Evolutionary conservation across 2,888 invertebrate genomes (phyloP).

Genomic region (Hirtodrosophila alboralis): DNA sequence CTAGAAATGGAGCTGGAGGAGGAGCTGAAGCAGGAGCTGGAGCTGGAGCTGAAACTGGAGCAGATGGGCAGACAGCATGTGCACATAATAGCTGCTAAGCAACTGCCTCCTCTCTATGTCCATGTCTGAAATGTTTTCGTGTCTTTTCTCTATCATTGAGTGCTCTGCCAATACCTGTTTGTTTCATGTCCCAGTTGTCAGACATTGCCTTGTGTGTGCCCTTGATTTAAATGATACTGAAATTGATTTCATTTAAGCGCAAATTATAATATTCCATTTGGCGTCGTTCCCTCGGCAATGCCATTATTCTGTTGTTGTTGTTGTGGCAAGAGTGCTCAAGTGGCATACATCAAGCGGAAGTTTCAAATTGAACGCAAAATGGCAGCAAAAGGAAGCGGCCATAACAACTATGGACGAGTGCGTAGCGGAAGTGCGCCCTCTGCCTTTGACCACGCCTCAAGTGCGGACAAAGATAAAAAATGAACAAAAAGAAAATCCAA

Average conservation of each 20-base stretch:
- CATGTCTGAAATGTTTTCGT: slow-evolving; percentile 11
- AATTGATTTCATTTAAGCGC: slow-evolving; percentile 77
- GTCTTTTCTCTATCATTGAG: slow-evolving; percentile 47
- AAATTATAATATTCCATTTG: slow-evolving; percentile 74
- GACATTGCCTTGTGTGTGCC: slow-evolving; percentile 37
- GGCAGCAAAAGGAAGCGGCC: slow-evolving; percentile 46
- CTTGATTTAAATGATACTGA: slow-evolving; percentile 75
- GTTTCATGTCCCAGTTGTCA: slow-evolving; percentile 69
- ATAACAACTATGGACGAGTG: slow-evolving; percentile 47
- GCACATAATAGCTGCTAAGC: slow-evolving; percentile 79
- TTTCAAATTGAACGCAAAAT: slow-evolving; percentile 63
- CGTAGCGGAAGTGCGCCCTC: slow-evolving; percentile 55
- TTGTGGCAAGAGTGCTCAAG: slow-evolving; percentile 50
- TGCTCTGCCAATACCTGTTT: slow-evolving; percentile 61
- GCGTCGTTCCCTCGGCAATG: background rate
- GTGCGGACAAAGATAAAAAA: background rate
- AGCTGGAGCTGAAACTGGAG: slow-evolving; percentile 3
- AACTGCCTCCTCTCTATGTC: slow-evolving; percentile 43
- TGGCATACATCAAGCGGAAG: slow-evolving; percentile 61
- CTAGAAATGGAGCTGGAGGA: slow-evolving; percentile 1
- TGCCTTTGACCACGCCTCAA: slow-evolving; percentile 2
- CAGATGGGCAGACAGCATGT: slow-evolving; percentile 54
- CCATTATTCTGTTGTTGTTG: background rate
- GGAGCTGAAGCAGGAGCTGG: slow-evolving; percentile 4
- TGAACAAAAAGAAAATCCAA: background rate